Evolutionary conservation across 2,113 vertebrate species (phyloP), one percentile per base, ranked within the genome.

Genomic region (Cynoglossus semilaevis): DNA sequence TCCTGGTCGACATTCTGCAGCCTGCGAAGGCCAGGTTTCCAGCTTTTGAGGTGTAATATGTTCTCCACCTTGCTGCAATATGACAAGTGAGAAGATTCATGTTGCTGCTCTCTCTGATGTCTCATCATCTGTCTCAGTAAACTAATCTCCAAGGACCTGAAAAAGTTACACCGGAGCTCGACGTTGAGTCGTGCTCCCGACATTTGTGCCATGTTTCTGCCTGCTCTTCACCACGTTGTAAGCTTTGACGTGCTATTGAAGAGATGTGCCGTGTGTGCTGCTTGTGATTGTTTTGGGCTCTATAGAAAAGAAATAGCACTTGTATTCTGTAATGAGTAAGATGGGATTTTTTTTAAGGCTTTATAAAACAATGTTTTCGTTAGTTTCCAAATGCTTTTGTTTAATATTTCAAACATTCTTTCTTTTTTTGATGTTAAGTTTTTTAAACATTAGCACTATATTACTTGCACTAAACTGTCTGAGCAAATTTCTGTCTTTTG

Each of bases 21-120:
- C 97, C 97, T 5, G 70, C 88, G 63, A 94, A 85, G 79, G 91
- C 96, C 6, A 93, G 72, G 73, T 99, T 99, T 74, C 97, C 97
- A 0, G 94, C 93, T 0, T 99, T 98, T 81, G 95, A 98, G 81
- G 83, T 99, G 3, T 98, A 63, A 91, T 82, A 0, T 10, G 1
- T 29, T 36, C 4, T 15, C 47, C 7, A 47, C 62, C 15, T 16
- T 8, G 41, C 47, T 1, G 22, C 16, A 19, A 47, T 19, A 37
- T 18, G 48, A 4, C 5, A 16, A 58, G 17, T 60, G 51, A 29
- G 51, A 62, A 18, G 36, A 51, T 40, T 18, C 19, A 36, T 37
- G 9, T 45, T 13, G n/a, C 17, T 13, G 53, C 51, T 59, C 45
- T 72, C 44, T 48, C 45, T 22, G 16, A 3, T 42, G 51, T 54